Evolutionary conservation across 1,140 invertebrate species (phyloP), one percentile per base, ranked within the genome.

Genomic region (Prorops nasuta): DNA sequence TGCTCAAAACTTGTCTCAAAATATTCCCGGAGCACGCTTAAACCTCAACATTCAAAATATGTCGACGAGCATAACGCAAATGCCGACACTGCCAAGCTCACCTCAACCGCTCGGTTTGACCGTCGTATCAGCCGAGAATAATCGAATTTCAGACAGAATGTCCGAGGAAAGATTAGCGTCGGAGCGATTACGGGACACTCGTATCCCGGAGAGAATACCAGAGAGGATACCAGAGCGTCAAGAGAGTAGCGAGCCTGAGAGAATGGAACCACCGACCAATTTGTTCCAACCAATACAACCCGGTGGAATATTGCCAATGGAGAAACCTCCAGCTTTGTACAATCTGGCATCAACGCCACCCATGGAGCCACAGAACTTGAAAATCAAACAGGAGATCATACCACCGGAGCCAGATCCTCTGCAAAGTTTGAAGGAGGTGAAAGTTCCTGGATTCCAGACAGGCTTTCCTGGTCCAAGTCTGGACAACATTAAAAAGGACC

Each of bases 391-490:
- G 67, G 88, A 89, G 76, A 80, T 86, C 21, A 79, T 82, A 44
- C 80, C 81, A 36, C 77, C 79, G 31, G 73, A 81, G 12, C 69
- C 81, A 7, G 87, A 90, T 79, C 89, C 88, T 3, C 60, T 90
- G 31, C 88, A 90, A 60, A 89, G 86, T 56, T 69, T 90, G 2
- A 88, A 89, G 63, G 88, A 90, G 67, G 87, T 91, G 0, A 90
- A 90, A 79, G 87, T 90, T 3, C 88, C 88, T 28, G 88, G 88
- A 10, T 91, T 87, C 63, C 79, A 76, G 20, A 64, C 60, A 15
- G 65, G 66, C 9, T 77, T 76, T 32, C 73, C 82, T 16, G 83
- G 83, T 1, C 82, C 83, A 22, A 80, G 80, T 62, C 72, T 85
- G 50, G 85, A 87, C 18, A 85, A 83, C 60, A 89, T 90, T 41